Evolutionary conservation across 92 coral and sea anemone genomes (phyloP).

Genomic region (Bergia puertoricense): DNA sequence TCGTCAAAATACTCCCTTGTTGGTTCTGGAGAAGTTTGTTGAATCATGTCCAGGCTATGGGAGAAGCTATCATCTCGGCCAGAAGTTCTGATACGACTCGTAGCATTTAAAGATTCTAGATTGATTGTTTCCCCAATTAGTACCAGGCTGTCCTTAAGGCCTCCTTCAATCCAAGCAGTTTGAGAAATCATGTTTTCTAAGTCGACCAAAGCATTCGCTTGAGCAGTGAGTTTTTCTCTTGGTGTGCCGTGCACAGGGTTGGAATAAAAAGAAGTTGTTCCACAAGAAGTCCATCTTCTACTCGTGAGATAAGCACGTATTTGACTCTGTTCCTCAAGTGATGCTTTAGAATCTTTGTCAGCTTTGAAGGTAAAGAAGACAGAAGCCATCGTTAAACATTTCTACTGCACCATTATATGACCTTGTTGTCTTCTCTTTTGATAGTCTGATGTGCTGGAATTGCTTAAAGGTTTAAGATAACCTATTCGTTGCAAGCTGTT

Average conservation of each 20-base stretch:
- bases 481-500: neutral
- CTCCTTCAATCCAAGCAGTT: constrained; percentile 35
- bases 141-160: constrained; percentile 30
- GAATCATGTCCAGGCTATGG: neutral
- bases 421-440: neutral
- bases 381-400: constrained; percentile 3
- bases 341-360: neutral
- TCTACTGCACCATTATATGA: neutral
- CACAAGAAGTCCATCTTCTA: constrained; percentile 42
- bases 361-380: constrained; percentile 1
- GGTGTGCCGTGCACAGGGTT: constrained; percentile 47
- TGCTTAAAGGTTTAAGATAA: neutral
- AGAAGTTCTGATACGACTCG: too few species aligned
- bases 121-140: constrained; percentile 51
- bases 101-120: constrained; percentile 41
- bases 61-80: neutral
- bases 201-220: constrained; percentile 52
- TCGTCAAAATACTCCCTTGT: neutral
- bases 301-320: constrained; percentile 33
- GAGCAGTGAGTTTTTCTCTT: constrained; percentile 47
- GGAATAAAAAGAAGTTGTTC: constrained; percentile 49
- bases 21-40: neutral
- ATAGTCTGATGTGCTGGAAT: neutral
- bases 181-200: constrained; percentile 46
- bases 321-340: neutral